Conservation (phyloP, 2,797 vertebrate species). For the Lagorchestes hirsutus region DNA sequence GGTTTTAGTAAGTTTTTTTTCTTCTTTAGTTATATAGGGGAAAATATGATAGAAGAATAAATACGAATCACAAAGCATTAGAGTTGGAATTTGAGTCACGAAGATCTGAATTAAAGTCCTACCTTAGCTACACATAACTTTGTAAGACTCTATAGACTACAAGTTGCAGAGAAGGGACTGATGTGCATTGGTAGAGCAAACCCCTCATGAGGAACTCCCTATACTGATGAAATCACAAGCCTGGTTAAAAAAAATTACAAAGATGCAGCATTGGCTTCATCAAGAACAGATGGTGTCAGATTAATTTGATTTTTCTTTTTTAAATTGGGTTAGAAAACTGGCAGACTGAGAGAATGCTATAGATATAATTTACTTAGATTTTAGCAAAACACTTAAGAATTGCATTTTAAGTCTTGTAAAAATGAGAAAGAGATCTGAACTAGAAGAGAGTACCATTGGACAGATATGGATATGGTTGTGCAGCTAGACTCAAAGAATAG, state of each 20-base stretch:
- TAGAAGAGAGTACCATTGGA: neutral
- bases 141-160: neutral
- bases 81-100: neutral
- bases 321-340: neutral
- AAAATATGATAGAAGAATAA: neutral
- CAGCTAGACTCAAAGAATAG: neutral
- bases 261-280: neutral
- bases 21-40: neutral
- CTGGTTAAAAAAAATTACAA: neutral
- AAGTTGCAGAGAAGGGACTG: neutral
- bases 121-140: neutral
- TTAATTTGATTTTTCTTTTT: neutral
- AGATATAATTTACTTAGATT: neutral
- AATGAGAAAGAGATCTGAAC: neutral
- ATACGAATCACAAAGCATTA: neutral
- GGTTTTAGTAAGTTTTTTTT: neutral
- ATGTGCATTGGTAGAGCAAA: neutral
- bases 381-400: neutral
- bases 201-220: neutral
- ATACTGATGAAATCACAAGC: neutral
- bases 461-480: neutral
- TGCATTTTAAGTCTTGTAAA: neutral
- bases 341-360: neutral
- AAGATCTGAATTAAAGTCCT: neutral
- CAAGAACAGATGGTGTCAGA: neutral